These are phyloP conservation scores for Drosophila tristis DNA, from an alignment of 1,140 invertebrate genomes.

Conservation along the genomic window DNA sequence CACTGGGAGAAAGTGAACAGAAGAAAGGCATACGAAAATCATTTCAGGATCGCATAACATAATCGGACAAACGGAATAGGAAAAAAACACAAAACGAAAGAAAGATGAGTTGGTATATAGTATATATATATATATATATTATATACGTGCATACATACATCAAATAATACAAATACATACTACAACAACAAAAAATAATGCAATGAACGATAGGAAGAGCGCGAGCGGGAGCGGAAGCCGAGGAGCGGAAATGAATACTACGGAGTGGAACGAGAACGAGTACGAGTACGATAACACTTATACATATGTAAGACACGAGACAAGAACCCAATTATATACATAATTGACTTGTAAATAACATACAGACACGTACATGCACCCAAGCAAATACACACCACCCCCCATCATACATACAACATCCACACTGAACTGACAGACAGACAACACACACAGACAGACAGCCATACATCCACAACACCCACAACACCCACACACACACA, in stretches of 20 bases:
- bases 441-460: constrained; percentile 28
- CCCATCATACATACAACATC: constrained; percentile 14
- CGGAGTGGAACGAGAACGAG: constrained; percentile 43
- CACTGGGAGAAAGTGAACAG: too few species aligned
- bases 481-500: constrained; percentile 41
- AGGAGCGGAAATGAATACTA: constrained; percentile 39
- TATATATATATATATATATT: constrained; percentile 16
- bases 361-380: constrained; percentile 20
- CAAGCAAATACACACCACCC: constrained; percentile 22
- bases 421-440: constrained; percentile 16
- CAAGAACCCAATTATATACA: constrained; percentile 3
- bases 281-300: constrained; percentile 42
- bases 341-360: constrained; percentile 70
- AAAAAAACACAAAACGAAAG: constrained; percentile 10
- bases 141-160: constrained; percentile 7
- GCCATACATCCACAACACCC: constrained; percentile 27
- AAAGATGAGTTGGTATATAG: constrained; percentile 18
- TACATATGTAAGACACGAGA: constrained; percentile 41
- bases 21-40: background rate
- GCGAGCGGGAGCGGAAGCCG: constrained; percentile 5
- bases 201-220: constrained; percentile 47
- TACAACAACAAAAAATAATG: constrained; percentile 38
- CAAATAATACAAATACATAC: constrained; percentile 38
- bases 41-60: constrained; percentile 15
- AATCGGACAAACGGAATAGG: constrained; percentile 10